Evolutionary conservation across 2,113 vertebrate genomes (phyloP), one percentile per base, ranked within the genome.

Genomic region (Symphodus melops): DNA sequence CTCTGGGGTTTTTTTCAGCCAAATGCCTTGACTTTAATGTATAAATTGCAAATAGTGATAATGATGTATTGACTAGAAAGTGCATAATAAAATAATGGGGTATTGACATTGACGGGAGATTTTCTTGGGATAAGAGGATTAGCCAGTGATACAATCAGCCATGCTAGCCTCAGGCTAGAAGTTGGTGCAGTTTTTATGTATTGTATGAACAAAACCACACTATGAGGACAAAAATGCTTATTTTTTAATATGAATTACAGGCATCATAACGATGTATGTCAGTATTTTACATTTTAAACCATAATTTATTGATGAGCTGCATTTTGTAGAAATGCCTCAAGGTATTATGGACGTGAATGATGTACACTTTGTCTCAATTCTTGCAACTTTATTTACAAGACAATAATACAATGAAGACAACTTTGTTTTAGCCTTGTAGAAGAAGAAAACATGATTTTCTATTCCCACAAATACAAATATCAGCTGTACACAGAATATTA

Each of bases 1-100:
- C 5, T 52, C 5, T 59, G 20, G 57, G 7, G 70, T 66, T 54
- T 41, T 86, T 93, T 92, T 90, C 90, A 92, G 92, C 90, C 88
- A 87, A 92, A 90, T 90, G 90, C 88, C 91, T 93, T 92, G 89
- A 91, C 75, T 90, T 90, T 75, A 73, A 28, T 93, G 86, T 94
- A 91, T 60, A 90, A 93, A 92, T 79, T 93, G 85, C 82, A 91
- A 85, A 92, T 92, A 88, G 89, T 80, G 80, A 81, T 72, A 72
- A 86, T 53, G 67, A 88, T 92, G 91, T 93, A 91, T 91, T 89
- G 82, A 91, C 84, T 83, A 88, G 68, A 85, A 89, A 91, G 74
- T 91, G 91, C 87, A 89, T 92, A 94, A 94, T 92, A 91, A 91
- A 88, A 83, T 46, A 86, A 88, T 79, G 61, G 84, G 88, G 70